Evolutionary conservation across 2,888 invertebrate species (phyloP).

Genomic region (Stramonita haemastoma): DNA sequence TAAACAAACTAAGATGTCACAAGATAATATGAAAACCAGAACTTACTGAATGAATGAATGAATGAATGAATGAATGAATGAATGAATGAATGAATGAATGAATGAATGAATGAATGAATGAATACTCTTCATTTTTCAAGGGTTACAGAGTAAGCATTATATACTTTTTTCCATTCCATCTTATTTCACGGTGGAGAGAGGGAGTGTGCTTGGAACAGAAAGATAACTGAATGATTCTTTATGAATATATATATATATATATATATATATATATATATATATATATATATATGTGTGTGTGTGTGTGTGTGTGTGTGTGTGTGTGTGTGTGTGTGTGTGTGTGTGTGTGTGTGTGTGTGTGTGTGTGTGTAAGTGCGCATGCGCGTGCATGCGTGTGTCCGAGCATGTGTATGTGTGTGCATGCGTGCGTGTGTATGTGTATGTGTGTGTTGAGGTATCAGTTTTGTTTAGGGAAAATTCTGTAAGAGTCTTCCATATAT

Average conservation of each 20-base stretch:
- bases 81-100: background rate
- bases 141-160: no score
- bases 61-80: no score
- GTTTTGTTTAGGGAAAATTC: no score
- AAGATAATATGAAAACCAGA: background rate
- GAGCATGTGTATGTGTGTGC: background rate
- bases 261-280: background rate
- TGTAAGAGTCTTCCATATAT: no score
- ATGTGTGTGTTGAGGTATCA: background rate
- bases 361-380: background rate
- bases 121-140: no score
- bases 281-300: background rate
- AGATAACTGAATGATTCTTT: background rate
- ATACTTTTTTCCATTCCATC: no score
- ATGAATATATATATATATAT: background rate
- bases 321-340: background rate
- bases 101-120: background rate
- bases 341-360: background rate
- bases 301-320: background rate
- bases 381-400: background rate
- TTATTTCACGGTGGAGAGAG: no score
- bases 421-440: background rate
- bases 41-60: no score
- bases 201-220: no score
- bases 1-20: background rate